These are phyloP conservation scores for Polypterus senegalus DNA, from an alignment of 2,113 vertebrate genomes.

Conservation along the genomic window DNA sequence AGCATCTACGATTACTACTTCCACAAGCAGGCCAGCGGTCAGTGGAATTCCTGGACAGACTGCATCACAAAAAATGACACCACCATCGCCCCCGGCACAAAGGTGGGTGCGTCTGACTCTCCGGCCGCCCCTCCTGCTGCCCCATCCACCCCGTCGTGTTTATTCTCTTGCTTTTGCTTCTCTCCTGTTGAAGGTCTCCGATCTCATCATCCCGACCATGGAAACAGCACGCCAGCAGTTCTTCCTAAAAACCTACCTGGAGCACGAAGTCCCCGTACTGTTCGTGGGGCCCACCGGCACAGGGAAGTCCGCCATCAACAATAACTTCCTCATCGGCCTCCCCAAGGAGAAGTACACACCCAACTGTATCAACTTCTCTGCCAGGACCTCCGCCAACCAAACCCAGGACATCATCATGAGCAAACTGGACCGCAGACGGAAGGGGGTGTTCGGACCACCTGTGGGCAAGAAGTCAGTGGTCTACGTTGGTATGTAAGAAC, in stretches of 20 bases:
- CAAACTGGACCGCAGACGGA: constrained; percentile 73
- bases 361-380: constrained; percentile 79
- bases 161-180: background rate
- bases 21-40: constrained; percentile 58
- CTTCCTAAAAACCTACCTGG: constrained; percentile 68
- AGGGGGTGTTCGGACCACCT: constrained; percentile 74
- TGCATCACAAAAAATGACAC: constrained; percentile 63
- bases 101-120: constrained; percentile 35
- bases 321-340: constrained; percentile 69
- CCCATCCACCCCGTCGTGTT: too few relatives aligned
- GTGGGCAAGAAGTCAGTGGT: constrained; percentile 68
- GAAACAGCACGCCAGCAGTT: constrained; percentile 80
- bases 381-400: constrained; percentile 76
- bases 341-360: constrained; percentile 65
- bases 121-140: too few relatives aligned
- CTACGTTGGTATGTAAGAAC: constrained; percentile 68
- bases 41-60: constrained; percentile 72
- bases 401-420: constrained; percentile 86
- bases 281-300: constrained; percentile 90
- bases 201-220: constrained; percentile 78
- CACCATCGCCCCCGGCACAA: constrained; percentile 48
- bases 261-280: constrained; percentile 59
- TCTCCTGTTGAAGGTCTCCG: constrained; percentile 56
- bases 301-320: constrained; percentile 78
- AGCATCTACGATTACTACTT: constrained; percentile 83